A percentile compares a stretch with the other conserved stretches of the same genome.
Evolutionary conservation across 2,113 vertebrate species (phyloP).

Genomic region (Telmatochromis sp.): DNA sequence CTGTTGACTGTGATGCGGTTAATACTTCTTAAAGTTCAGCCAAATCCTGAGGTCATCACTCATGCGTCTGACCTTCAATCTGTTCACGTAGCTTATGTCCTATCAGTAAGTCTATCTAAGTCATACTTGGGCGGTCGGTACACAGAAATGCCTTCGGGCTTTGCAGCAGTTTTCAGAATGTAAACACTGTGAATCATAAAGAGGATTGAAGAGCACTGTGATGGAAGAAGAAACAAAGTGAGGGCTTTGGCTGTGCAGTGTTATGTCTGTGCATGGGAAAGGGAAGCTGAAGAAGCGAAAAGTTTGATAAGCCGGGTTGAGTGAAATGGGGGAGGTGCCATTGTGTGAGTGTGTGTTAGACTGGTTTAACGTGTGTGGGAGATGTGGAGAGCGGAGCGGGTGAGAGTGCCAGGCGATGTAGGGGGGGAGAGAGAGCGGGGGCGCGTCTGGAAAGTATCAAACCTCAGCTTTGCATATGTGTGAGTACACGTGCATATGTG

Average conservation of each 20-base stretch:
- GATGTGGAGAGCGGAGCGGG: constrained; percentile 17
- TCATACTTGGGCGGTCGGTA: background rate
- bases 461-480: background rate
- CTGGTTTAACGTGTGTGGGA: constrained; percentile 2
- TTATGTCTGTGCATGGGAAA: constrained; percentile 39
- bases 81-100: background rate
- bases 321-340: constrained; percentile 11
- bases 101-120: background rate
- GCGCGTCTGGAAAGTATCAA: constrained; percentile 64
- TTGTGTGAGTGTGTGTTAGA: background rate
- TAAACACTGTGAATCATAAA: background rate
- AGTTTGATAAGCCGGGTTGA: constrained; percentile 35
- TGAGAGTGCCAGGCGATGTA: constrained; percentile 42
- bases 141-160: background rate
- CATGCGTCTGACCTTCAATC: constrained; percentile 13
- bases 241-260: background rate
- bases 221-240: background rate
- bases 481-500: background rate
- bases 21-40: constrained; percentile 43
- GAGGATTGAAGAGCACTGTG: background rate
- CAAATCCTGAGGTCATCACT: constrained; percentile 15
- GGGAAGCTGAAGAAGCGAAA: constrained; percentile 25
- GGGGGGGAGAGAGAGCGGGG: constrained; percentile 27
- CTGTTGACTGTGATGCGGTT: background rate
- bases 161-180: background rate